Evolutionary conservation across 37 sponge, comb jelly and placozoan genomes (phyloP), one percentile per base, ranked within the genome.

Genomic region (Axinella damicornis): DNA sequence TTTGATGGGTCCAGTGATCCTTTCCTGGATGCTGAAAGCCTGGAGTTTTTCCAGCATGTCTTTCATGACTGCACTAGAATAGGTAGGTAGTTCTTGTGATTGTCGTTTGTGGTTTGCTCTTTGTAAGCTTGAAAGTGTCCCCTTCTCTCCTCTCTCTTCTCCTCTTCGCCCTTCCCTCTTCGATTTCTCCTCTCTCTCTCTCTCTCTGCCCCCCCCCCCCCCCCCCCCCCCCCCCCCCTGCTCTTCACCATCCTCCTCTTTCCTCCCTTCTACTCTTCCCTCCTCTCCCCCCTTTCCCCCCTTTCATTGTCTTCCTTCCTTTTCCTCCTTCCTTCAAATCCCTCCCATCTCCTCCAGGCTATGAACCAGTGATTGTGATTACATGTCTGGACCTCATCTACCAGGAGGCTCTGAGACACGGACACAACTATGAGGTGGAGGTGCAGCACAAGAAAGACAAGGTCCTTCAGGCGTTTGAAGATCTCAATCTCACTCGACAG

Each of bases 1-100:
- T 97, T 97, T 79, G 95, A 97, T 79, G 97, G 97, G 0, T 94
- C 95, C 40, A 88, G 79, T 13, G 97, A 94, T 31, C 97, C 97
- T 4, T 97, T 97, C 69, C 74, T 97, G 5, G 93, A 89, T 68
- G 81, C 90, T 5, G 97, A 97, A 74, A 92, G 93, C 22, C 57
- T 92, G 30, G 71, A 74, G 18, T 94, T 94, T 78, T 97, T 94
- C 80, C 86, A 87, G 63, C 53, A 73, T 14, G 88, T 94, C 16
- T 97, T 97, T 39, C 76, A 92, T 34, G 90, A 94, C 77, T 94
- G 95, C 60, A 83, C 84, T 16, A 71, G 78, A 16, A 38, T 82
- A 78, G 96, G 96, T 95, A 41, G 54, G 95, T 77, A 20, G 64
- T 12, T 62, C 5, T 62, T 5, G 5, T 36, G 5, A 69, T n/a